phyloP scores from a whole-genome alignment of 2,113 vertebrate genomes.

The Cochlearius cochlearius region DNA sequence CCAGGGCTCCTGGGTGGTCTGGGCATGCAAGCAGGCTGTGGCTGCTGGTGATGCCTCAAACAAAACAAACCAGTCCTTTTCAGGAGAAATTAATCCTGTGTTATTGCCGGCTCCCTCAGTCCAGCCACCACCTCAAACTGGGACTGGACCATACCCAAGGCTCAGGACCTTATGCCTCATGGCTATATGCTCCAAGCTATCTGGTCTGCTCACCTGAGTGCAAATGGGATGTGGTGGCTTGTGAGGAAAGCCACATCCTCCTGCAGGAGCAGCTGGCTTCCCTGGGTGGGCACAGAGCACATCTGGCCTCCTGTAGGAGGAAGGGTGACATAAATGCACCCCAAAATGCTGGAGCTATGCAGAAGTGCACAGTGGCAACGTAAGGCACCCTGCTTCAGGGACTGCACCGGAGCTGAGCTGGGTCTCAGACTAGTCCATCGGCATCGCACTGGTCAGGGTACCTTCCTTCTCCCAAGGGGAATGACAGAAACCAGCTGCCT shows the following conservation, averaged over 20 bases:
- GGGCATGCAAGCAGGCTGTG: neutral
- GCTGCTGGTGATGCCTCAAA: neutral
- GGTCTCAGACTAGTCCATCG: neutral
- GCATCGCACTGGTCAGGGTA: fast-evolving
- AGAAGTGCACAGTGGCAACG: no score
- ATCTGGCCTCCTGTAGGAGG: neutral
- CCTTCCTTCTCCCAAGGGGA: neutral
- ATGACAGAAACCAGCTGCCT: neutral
- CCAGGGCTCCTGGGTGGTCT: neutral
- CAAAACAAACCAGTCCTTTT: neutral
- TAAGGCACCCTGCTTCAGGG: neutral
- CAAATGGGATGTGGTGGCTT: neutral
- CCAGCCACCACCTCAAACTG: neutral
- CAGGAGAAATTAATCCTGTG: neutral
- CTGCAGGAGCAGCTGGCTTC: neutral
- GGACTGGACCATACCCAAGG: neutral
- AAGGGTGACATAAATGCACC: neutral
- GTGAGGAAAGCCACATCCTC: neutral
- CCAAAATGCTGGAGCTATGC: neutral
- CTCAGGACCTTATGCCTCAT: neutral
- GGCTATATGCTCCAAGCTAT: neutral
- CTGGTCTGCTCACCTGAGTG: neutral
- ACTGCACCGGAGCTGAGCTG: neutral
- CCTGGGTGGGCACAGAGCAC: neutral
- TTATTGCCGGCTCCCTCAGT: neutral